Conservation (phyloP, 2,113 vertebrate genomes). For the Coptodon bakossiorum region DNA sequence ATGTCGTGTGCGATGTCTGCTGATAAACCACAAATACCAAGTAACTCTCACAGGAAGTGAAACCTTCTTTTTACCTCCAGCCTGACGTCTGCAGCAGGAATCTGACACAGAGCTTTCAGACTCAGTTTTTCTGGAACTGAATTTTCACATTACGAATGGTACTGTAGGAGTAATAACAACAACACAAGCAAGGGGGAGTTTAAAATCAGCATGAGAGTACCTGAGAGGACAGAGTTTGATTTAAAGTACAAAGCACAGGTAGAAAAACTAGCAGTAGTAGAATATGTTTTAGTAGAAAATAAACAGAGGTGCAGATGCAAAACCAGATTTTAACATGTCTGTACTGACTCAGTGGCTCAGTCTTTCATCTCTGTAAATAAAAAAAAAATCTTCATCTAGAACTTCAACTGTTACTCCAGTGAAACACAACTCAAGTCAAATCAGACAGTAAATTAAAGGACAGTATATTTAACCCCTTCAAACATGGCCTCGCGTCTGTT, state of each 20-base stretch:
- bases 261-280: neutral
- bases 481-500: rapidly evolving
- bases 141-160: neutral
- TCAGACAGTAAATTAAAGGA: neutral
- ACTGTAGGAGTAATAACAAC: neutral
- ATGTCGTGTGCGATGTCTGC: rapidly evolving
- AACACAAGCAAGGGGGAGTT: neutral
- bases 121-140: neutral
- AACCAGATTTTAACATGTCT: neutral
- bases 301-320: rapidly evolving
- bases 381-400: neutral
- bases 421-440: neutral
- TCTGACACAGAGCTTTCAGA: neutral
- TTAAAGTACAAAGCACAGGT: neutral
- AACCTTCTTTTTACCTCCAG: neutral
- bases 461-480: neutral
- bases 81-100: neutral
- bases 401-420: neutral
- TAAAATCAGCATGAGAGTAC: neutral
- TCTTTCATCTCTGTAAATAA: neutral
- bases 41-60: neutral
- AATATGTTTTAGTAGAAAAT: neutral
- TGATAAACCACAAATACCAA: neutral
- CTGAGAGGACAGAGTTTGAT: neutral
- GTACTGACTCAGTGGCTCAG: neutral